A percentile compares a stretch with the other conserved stretches of the same genome.
Evolutionary conservation across 2,797 vertebrate species (phyloP).

Genomic region (Sebastes dallii): DNA sequence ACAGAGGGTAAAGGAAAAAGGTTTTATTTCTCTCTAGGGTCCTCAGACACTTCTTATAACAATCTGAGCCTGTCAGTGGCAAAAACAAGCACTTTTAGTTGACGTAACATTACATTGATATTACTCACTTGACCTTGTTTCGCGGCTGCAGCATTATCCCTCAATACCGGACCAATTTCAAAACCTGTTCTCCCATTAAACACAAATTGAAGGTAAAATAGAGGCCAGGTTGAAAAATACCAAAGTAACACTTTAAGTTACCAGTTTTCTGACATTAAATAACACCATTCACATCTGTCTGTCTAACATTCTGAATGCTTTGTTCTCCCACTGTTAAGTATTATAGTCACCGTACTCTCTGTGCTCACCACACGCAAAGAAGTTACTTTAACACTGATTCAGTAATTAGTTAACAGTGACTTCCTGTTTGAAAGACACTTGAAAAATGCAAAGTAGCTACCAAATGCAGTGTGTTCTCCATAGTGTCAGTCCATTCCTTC

Average conservation of each 20-base stretch:
- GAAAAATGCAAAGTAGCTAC: conserved; percentile 12
- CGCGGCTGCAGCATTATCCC: too few relatives aligned
- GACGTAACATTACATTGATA: too few relatives aligned
- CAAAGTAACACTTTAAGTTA: neutral
- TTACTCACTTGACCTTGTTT: too few relatives aligned
- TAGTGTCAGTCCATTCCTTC: conserved; percentile 19
- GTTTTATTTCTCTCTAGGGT: too few relatives aligned
- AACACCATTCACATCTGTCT: neutral
- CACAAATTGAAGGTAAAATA: too few relatives aligned
- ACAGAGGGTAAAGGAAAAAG: too few relatives aligned
- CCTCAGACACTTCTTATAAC: too few relatives aligned
- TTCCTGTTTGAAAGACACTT: neutral
- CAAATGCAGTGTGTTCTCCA: neutral
- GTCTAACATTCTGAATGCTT: neutral
- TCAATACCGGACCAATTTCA: too few relatives aligned
- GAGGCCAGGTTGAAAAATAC: too few relatives aligned
- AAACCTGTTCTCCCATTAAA: too few relatives aligned
- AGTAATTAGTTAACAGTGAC: neutral
- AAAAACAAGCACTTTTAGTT: too few relatives aligned
- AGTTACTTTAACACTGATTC: neutral
- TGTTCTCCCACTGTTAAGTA: neutral
- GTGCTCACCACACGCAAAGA: neutral
- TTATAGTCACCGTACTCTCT: neutral
- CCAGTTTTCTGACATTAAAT: neutral
- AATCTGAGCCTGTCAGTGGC: too few relatives aligned